A percentile compares a stretch with the other conserved stretches of the same genome.
phyloP scores from a whole-genome alignment of 2,797 vertebrate genomes.

The Amniataba percoides region DNA sequence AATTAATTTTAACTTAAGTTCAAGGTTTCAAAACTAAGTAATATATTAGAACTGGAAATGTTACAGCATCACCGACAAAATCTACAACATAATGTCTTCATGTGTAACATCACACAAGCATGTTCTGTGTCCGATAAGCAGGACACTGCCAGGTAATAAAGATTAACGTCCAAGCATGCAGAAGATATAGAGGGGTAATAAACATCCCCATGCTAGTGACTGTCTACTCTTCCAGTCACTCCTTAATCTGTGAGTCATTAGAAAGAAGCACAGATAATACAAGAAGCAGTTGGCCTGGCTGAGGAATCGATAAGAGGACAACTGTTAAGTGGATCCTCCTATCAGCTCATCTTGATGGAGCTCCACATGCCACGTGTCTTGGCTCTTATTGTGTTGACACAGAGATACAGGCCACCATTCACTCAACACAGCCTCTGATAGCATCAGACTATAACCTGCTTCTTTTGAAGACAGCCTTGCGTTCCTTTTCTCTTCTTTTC shows the following conservation, averaged over 20 bases:
- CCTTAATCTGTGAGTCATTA: constrained; percentile 66
- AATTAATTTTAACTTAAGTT: not conserved
- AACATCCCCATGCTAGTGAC: constrained; percentile 48
- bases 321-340: constrained; percentile 57
- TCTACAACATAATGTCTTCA: constrained; percentile 30
- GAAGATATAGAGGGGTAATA: constrained; percentile 53
- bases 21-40: not conserved
- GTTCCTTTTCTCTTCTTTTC: constrained; percentile 44
- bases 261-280: constrained; percentile 59
- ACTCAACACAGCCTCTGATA: constrained; percentile 68
- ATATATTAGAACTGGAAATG: not conserved
- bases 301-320: constrained; percentile 61
- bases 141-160: constrained; percentile 60
- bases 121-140: constrained; percentile 45
- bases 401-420: constrained; percentile 60
- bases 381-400: constrained; percentile 73
- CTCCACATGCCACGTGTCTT: constrained; percentile 70
- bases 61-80: constrained; percentile 21
- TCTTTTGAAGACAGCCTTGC: constrained; percentile 71
- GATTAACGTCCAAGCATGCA: constrained; percentile 59
- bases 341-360: constrained; percentile 73
- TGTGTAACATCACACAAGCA: constrained; percentile 57
- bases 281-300: constrained; percentile 8
- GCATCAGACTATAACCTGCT: constrained; percentile 76
- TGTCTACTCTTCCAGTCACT: constrained; percentile 36